These are phyloP conservation scores for Gadopsis marmoratus DNA, from an alignment of 2,797 vertebrate species.

Conservation along the genomic window DNA sequence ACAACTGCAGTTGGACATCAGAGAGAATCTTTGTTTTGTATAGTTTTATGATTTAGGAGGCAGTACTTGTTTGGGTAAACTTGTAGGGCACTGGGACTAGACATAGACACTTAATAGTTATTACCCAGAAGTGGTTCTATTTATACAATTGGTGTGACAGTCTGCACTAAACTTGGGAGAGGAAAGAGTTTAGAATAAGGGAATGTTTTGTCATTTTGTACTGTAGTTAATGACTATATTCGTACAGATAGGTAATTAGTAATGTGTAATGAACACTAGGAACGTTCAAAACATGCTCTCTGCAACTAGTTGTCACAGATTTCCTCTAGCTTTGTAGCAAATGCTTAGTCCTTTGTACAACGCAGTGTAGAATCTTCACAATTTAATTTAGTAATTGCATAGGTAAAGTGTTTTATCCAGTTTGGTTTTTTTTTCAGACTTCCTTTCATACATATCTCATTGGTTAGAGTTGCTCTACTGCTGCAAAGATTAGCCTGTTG, in stretches of 20 bases:
- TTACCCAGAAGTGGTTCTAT: slow-evolving; percentile 14
- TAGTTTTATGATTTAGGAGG: slow-evolving; percentile 13
- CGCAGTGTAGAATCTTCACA: not conserved
- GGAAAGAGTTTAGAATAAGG: not conserved
- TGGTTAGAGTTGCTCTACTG: slow-evolving; percentile 30
- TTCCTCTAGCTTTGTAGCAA: not conserved
- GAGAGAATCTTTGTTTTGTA: slow-evolving; percentile 42
- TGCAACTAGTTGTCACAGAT: slow-evolving; percentile 2
- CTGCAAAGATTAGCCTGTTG: slow-evolving; percentile 44
- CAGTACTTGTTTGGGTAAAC: slow-evolving; percentile 22
- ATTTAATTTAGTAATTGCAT: not conserved
- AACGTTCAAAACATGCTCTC: slow-evolving; percentile 13
- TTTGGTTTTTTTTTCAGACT: not conserved
- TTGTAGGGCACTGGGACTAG: slow-evolving; percentile 15
- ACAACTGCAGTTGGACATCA: slow-evolving; percentile 36
- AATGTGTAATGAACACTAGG: slow-evolving; percentile 8
- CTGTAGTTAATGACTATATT: slow-evolving; percentile 21
- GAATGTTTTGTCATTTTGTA: slow-evolving; percentile 12
- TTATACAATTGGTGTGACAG: slow-evolving; percentile 3
- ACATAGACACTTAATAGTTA: not conserved
- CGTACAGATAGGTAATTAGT: slow-evolving; percentile 13
- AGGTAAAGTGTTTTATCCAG: not conserved
- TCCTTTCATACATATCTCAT: slow-evolving; percentile 10
- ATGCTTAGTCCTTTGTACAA: not conserved
- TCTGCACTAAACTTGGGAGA: not conserved